Percentiles rank a stretch among this genome's conserved stretches.
Evolutionary conservation across 1,140 invertebrate species (phyloP).

Genomic region (Dryas iulia): DNA sequence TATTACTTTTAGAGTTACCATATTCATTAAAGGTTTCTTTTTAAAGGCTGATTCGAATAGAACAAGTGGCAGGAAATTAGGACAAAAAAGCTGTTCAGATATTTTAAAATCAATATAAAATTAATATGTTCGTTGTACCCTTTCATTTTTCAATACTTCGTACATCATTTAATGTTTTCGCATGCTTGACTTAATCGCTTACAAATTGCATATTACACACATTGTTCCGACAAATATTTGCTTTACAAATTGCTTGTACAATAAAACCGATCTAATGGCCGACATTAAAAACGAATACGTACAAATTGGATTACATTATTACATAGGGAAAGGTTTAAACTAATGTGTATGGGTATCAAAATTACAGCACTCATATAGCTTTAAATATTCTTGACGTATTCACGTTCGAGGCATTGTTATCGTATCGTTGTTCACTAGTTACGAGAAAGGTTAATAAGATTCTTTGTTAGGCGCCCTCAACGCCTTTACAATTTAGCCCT

Average conservation of each 20-base stretch:
- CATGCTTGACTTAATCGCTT: constrained; percentile 10
- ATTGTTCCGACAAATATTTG: constrained; percentile 27
- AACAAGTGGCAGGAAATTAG: too few relatives aligned
- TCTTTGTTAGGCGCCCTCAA: constrained; percentile 59
- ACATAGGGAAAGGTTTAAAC: neutral
- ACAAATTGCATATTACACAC: constrained; percentile 25
- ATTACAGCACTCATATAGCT: constrained; percentile 16
- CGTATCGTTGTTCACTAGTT: constrained; percentile 69
- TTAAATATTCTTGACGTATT: constrained; percentile 12
- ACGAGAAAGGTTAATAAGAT: constrained; percentile 73
- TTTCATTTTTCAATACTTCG: neutral
- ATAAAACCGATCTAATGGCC: constrained; percentile 23
- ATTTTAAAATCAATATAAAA: neutral
- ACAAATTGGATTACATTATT: constrained; percentile 22
- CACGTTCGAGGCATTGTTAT: constrained; percentile 30
- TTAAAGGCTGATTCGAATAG: too few relatives aligned
- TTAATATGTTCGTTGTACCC: neutral
- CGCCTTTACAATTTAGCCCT: constrained; percentile 67
- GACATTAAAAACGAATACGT: constrained; percentile 18
- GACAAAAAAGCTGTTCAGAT: too few relatives aligned
- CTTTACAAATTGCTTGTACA: constrained; percentile 23
- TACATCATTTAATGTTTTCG: constrained; percentile 19
- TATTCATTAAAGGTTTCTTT: too few relatives aligned
- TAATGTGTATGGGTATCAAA: constrained; percentile 15
- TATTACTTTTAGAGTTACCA: too few relatives aligned